Evolutionary conservation across 2,888 invertebrate genomes (phyloP), one percentile per base, ranked within the genome.

Genomic region (Dysmachus trigonus): DNA sequence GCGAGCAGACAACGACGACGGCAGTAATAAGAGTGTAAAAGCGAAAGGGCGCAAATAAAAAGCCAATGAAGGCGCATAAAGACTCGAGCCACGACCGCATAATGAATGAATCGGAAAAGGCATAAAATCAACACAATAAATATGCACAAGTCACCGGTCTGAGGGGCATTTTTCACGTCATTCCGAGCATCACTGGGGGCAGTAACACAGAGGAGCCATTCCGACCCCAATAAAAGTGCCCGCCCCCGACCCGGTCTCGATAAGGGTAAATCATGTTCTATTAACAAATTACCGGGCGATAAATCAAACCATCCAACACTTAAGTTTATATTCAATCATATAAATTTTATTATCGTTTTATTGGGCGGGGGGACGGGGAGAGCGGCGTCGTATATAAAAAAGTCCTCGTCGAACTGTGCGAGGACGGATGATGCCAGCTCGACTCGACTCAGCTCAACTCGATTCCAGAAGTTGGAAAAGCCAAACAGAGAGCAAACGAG

Each of bases 261-360:
- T 71, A 87, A 88, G 89, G 88, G 89, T 88, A 89, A 89, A 89
- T 89, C 89, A 89, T 89, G 89, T 88, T 89, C 89, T 89, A 89
- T 89, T 89, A 89, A 89, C 89, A 89, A 89, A 89, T 89, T 89
- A 89, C 89, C 87, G 87, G 88, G 88, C 89, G 89, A 89, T 89
- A 89, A 89, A 89, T 89, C 89, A 89, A 89, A 89, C 89, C 88
- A 88, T 88, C 88, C 87, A 88, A 88, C 88, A 89, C 89, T 89
- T 89, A 89, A 89, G 89, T 89, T 89, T 89, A 89, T 89, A 89
- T 89, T 88, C 89, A 89, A 89, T 89, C 89, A 89, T 89, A 89
- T 89, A 89, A 88, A 89, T 89, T 89, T 89, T 89, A 89, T 89
- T 89, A 89, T 89, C 89, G 88, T 89, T 89, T 89, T 89, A 89